Conservation (phyloP, 2,113 vertebrate species). For the Salvelinus fontinalis region DNA sequence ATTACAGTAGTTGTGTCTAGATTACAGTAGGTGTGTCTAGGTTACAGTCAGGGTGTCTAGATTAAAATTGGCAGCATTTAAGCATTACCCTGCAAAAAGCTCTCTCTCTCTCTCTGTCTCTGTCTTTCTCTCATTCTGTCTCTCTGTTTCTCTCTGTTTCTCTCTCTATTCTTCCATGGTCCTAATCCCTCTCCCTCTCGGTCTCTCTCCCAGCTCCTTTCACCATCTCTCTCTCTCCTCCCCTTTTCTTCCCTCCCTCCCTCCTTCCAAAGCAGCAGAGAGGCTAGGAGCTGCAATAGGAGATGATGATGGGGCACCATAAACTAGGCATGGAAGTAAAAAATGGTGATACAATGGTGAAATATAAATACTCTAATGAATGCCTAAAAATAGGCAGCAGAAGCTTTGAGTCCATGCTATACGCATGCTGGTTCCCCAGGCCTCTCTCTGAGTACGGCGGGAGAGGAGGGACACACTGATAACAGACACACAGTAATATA, state of each 20-base stretch:
- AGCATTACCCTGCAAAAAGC: background rate
- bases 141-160: background rate
- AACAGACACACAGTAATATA: constrained; percentile 26
- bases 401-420: constrained; percentile 27
- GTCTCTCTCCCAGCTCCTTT: background rate
- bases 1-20: background rate
- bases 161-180: background rate
- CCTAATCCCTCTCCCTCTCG: background rate
- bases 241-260: background rate
- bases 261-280: constrained; percentile 2
- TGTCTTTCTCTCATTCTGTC: background rate
- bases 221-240: background rate
- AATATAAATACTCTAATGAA: constrained; percentile 33
- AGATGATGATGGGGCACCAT: constrained; percentile 20
- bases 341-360: constrained; percentile 35
- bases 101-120: background rate
- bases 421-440: constrained; percentile 13
- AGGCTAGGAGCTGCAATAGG: constrained; percentile 2
- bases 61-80: background rate
- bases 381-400: constrained; percentile 51
- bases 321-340: constrained; percentile 33
- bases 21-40: background rate
- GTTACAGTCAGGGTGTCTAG: background rate
- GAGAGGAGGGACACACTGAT: constrained; percentile 35
- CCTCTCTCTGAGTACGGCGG: background rate